Base-by-base conservation (phyloP, 1,140 invertebrate genomes). In the Metopolophium dirhodum region DNA sequence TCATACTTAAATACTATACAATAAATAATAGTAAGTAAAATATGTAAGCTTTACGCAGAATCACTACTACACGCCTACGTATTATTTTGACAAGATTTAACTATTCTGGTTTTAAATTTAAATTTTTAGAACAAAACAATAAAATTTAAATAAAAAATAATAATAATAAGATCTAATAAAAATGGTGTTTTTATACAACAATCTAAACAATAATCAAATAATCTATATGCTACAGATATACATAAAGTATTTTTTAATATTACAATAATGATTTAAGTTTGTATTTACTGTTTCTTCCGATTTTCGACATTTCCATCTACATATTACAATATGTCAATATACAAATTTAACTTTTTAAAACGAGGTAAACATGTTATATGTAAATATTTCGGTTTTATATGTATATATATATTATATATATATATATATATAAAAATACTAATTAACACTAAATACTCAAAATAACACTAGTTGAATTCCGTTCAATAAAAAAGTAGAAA, bases 401-500 rank as follows among this genome's bases (percentile, higher is more conserved):
- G 20, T 88, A 88, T 35, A n/a, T n/a, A n/a, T n/a, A n/a, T n/a
- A n/a, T n/a, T n/a, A n/a, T n/a, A n/a, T n/a, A n/a, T n/a, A n/a
- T n/a, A n/a, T n/a, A n/a, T n/a, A n/a, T n/a, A n/a, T n/a, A n/a
- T n/a, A n/a, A n/a, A n/a, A 83, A 49, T 35, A 83, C 45, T 92
- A 85, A 91, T 91, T 23, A 92, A 92, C 35, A 1, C 82, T 92
- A 92, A 91, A 35, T 91, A 91, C 41, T 91, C n/a, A 83, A 92
- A 92, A 92, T 92, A 92, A 92, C 77, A 7, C 91, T 92, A 91
- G n/a, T 85, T 35, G 49, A 85, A 92, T 51, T 92, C 23, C 35
- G 45, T 92, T 85, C 77, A 49, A 92, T 92, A 92, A 92, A 92
- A 92, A 92, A 92, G 91, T 92, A 92, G 91, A 92, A 92, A 92